Evolutionary conservation across 2,888 invertebrate species (phyloP), one percentile per base, ranked within the genome.

Genomic region (Drosophila lacicola): DNA sequence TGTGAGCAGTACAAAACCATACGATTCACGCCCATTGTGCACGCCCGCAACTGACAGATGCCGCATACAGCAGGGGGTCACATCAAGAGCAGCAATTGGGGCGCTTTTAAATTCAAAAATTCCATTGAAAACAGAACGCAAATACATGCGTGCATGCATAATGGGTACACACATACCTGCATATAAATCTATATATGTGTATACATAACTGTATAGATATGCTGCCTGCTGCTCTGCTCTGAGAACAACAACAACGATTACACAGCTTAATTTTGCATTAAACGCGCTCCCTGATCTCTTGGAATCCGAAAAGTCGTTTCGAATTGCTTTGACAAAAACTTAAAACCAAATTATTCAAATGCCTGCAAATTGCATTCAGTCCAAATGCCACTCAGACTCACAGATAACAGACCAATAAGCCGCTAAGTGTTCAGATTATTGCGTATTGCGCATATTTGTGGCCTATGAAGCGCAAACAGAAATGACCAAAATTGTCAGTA

Each of bases 391-490:
- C 17, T 46, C 37, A 9, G 29, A 19, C n/a, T 33, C 14, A 13
- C 33, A 46, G 37, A 29, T 33, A n/a, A 36, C 36, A 13, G 11
- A 4, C 17, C 69, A 57, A 70, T 33, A 49, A 49, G 44, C 41
- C 62, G 44, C 46, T 65, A 71, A 47, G 19, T 76, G 77, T 60
- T 65, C 76, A 51, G 60, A 76, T 74, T 76, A 53, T 45, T 42
- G 42, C 46, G 46, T 21, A 65, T 65, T 76, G 47, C 41, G 56
- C 51, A 49, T 49, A 49, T 47, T 42, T 56, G 58, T 36, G 76
- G 64, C 50, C 64, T 37, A 14, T 0, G 34, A 8, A 69, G 13
- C 37, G 56, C 19, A 14, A 45, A 41, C 29, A 29, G 29, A 29
- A 29, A 29, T 29, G 8, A 2, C 29, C 8, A 29, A 29, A 29